Conservation (phyloP, 2,113 vertebrate species). For the Carassius auratus region DNA sequence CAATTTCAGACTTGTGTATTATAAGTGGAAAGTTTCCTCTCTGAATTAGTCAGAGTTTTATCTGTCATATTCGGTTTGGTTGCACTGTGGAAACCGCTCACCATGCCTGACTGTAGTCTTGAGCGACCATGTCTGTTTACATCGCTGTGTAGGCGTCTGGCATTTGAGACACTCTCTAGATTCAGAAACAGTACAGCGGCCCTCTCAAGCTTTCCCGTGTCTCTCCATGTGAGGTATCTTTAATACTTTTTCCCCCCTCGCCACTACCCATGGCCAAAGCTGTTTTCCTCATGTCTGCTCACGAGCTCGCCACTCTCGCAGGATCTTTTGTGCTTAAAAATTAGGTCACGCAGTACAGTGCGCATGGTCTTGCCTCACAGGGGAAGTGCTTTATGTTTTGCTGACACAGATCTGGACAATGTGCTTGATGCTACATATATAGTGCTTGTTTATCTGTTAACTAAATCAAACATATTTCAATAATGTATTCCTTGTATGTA, state of each 20-base stretch:
- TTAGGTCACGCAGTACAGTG: slow-evolving; percentile 67
- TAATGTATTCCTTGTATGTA: no score
- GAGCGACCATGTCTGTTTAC: slow-evolving; percentile 39
- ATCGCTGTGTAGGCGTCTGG: slow-evolving; percentile 38
- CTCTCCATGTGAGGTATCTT: slow-evolving; percentile 16
- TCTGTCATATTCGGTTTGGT: background rate
- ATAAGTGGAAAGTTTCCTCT: slow-evolving; percentile 20
- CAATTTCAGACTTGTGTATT: background rate
- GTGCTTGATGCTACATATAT: slow-evolving; percentile 12
- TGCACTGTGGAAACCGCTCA: background rate
- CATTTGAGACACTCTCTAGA: slow-evolving; percentile 27
- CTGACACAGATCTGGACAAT: slow-evolving; percentile 12
- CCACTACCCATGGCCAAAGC: slow-evolving; percentile 48
- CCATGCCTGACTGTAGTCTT: background rate
- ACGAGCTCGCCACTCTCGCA: slow-evolving; percentile 40
- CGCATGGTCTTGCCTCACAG: slow-evolving; percentile 43
- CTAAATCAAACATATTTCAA: no score
- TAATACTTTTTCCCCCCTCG: slow-evolving; percentile 20
- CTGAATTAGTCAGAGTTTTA: slow-evolving; percentile 1
- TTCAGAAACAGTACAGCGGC: background rate
- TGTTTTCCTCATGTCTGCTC: slow-evolving; percentile 44
- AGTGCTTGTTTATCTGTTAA: no score
- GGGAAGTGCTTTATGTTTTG: slow-evolving; percentile 56
- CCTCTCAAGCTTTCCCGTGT: slow-evolving; percentile 4
- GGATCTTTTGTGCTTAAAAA: slow-evolving; percentile 61